A percentile compares a stretch with the other conserved stretches of the same genome.
phyloP scores from a whole-genome alignment of 1,140 invertebrate species.

The Polyergus mexicanus region DNA sequence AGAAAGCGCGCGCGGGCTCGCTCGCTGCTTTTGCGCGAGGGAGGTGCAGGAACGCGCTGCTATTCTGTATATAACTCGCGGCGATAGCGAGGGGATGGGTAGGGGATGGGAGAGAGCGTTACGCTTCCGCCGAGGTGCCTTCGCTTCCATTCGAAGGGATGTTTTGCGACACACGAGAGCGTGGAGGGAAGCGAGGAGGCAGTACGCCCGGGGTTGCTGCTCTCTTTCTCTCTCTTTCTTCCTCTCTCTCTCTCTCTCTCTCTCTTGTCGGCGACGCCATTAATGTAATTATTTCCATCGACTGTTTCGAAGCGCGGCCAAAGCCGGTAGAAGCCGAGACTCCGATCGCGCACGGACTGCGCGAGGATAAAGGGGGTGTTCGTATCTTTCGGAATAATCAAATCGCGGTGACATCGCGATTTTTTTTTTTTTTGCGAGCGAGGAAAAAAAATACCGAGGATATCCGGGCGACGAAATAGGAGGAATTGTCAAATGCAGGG shows the following conservation, averaged over 20 bases:
- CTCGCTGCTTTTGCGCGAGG: conserved; percentile 26
- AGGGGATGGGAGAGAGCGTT: neutral
- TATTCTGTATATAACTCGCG: conserved; percentile 49
- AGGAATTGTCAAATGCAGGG: neutral
- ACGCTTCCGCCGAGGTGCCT: conserved; percentile 64
- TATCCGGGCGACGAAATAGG: neutral
- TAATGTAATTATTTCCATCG: conserved; percentile 78
- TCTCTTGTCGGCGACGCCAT: conserved; percentile 69
- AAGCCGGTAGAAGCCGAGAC: neutral
- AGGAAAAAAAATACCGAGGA: too few species aligned
- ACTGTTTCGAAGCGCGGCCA: conserved; percentile 61
- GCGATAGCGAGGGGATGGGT: conserved; percentile 10
- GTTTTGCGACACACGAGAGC: conserved; percentile 54
- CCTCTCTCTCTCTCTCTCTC: neutral
- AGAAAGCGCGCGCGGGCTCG: conserved; percentile 68
- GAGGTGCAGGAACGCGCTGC: conserved; percentile 46
- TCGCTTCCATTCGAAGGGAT: conserved; percentile 60
- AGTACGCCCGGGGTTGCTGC: conserved; percentile 61
- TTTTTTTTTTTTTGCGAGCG: neutral
- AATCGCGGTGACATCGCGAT: conserved; percentile 65
- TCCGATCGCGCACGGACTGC: conserved; percentile 2
- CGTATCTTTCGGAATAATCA: conserved; percentile 54
- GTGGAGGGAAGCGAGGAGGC: conserved; percentile 27
- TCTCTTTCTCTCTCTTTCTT: conserved; percentile 1
- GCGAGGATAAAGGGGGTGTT: conserved; percentile 11